Evolutionary conservation across 2,888 invertebrate genomes (phyloP), one percentile per base, ranked within the genome.

Genomic region (Synanthedon myopaeformis): DNA sequence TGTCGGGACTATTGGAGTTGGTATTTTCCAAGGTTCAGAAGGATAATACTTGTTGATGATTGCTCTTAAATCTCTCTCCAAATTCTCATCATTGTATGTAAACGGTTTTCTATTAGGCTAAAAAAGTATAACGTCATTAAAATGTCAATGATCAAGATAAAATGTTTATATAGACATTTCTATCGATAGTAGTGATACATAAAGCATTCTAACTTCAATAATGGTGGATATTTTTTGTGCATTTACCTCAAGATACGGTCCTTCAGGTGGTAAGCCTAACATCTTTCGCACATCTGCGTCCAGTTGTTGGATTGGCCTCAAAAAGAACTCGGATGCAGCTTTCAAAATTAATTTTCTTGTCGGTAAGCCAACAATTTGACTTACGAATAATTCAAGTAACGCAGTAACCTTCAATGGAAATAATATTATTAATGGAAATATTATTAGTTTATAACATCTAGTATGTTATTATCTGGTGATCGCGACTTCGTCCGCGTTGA

Each of bases 291-390:
- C 62, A 57, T 76, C 76, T 19, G 58, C 53, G 14, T 79, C 75
- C 0, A 85, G 57, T 5, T 67, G 69, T 48, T 65, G 69, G 2
- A 52, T 54, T 2, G 81, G 69, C 54, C 72, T 69, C 2, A 73
- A 72, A 49, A 83, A 82, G 58, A 70, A 65, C 35, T 66, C 57
- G 0, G 70, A 74, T 4, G 79, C 72, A 53, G 74, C 70, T 52
- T 60, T 70, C n/a, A 77, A 54, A 51, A 70, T 54, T 3, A 57
- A 61, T 52, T 72, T 76, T 35, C 66, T 70, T 57, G 72, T 80
- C 8, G 59, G 58, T 3, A 52, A 57, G 17, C 57, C 58, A 0
- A 66, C 57, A 63, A 74, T 71, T 60, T 73, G 71, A 41, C 70
- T 57, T 4, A 81, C 56, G 51, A 76, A 80, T n/a, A 71, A 53